phyloP scores from a whole-genome alignment of 37 sponge, comb jelly and placozoan genomes.

The Beroe forskalii region DNA sequence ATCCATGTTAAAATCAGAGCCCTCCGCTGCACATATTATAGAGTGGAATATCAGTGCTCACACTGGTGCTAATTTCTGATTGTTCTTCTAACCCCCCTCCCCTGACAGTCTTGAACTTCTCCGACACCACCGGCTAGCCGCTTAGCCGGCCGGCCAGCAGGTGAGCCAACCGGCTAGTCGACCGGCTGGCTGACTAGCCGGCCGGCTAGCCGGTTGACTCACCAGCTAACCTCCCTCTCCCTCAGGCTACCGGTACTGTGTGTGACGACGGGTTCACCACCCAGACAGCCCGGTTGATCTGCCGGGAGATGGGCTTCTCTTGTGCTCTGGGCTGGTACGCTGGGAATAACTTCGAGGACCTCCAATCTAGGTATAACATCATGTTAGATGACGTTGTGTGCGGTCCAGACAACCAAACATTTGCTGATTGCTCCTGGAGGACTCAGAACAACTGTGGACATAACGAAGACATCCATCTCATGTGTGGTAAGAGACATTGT shows the following conservation, averaged over 20 bases:
- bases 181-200: no score
- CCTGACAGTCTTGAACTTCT: no score
- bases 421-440: slow-evolving; percentile 17
- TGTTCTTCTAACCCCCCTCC: no score
- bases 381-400: background rate
- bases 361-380: background rate
- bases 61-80: no score
- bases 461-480: background rate
- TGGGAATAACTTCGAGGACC: background rate
- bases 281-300: background rate
- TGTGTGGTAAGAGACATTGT: background rate
- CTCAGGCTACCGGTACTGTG: background rate
- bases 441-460: slow-evolving; percentile 1
- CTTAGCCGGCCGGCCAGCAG: no score
- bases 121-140: no score
- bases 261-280: slow-evolving; percentile 10
- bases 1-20: no score
- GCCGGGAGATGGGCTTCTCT: background rate
- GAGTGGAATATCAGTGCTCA: no score
- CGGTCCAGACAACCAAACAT: background rate
- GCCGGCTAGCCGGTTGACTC: no score
- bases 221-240: no score
- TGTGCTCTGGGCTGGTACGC: slow-evolving; percentile 16
- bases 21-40: no score
- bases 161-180: no score